phyloP scores from a whole-genome alignment of 2,888 invertebrate species.

The Palloptera scutellata region DNA sequence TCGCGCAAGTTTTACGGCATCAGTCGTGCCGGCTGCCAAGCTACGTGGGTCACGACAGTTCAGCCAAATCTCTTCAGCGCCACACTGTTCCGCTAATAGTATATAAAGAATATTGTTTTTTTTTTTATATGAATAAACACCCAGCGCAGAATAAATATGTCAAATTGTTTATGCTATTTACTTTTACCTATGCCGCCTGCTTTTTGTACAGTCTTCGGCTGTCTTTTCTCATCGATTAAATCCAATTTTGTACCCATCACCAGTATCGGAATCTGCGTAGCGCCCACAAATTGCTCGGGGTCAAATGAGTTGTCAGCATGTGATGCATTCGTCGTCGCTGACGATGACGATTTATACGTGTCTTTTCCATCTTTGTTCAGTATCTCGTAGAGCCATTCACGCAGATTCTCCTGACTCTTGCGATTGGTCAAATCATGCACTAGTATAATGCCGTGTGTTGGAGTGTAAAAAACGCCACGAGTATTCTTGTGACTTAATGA shows the following conservation, averaged over 20 bases:
- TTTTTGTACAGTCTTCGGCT: slow-evolving; percentile 61
- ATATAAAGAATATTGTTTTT: neutral
- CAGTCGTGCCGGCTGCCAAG: slow-evolving; percentile 92
- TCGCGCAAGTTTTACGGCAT: slow-evolving; percentile 89
- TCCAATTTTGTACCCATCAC: slow-evolving; percentile 95
- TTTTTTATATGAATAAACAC: neutral
- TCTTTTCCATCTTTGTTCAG: slow-evolving; percentile 75
- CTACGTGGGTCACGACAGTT: slow-evolving; percentile 79
- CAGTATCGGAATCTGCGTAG: slow-evolving; percentile 89
- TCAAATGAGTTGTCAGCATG: slow-evolving; percentile 68
- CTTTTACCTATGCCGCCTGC: slow-evolving; percentile 59
- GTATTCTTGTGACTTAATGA: slow-evolving; percentile 92
- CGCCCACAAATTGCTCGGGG: slow-evolving; percentile 85
- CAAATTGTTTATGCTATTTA: slow-evolving; percentile 32
- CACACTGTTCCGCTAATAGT: slow-evolving; percentile 83
- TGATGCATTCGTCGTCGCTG: slow-evolving; percentile 35
- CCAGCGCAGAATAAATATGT: neutral
- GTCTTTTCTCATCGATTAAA: slow-evolving; percentile 78
- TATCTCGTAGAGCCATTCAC: slow-evolving; percentile 93
- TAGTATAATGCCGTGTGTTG: slow-evolving; percentile 93
- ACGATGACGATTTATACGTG: slow-evolving; percentile 49
- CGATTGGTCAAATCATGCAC: slow-evolving; percentile 97
- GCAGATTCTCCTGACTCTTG: slow-evolving; percentile 92
- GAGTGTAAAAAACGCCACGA: slow-evolving; percentile 92
- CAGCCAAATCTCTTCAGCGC: slow-evolving; percentile 91